Conservation (phyloP, 2,888 invertebrate genomes). For the Ornithoptera priamus region DNA sequence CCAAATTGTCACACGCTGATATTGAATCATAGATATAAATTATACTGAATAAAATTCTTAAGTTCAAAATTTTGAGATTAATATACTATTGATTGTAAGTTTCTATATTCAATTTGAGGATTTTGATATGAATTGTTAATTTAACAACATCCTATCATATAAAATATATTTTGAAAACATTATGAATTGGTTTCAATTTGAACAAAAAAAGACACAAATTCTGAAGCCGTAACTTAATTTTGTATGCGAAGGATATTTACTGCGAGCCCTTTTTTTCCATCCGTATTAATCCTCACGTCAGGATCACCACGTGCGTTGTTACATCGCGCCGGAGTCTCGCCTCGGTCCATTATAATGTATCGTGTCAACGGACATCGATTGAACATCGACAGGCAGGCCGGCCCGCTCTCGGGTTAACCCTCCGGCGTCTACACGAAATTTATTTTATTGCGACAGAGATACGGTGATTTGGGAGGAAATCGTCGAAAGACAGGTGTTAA, state of each 20-base stretch:
- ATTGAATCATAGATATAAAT: slow-evolving; percentile 3
- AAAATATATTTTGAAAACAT: slow-evolving; percentile 23
- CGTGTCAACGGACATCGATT: slow-evolving; percentile 79
- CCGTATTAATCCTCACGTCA: slow-evolving; percentile 78
- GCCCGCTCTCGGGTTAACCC: slow-evolving; percentile 64
- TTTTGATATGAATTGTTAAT: not conserved
- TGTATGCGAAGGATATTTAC: slow-evolving; percentile 65
- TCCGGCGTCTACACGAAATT: slow-evolving; percentile 77
- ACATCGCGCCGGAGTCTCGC: slow-evolving; percentile 71
- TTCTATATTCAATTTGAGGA: too few species aligned
- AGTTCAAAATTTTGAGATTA: too few species aligned
- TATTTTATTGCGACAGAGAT: slow-evolving; percentile 78
- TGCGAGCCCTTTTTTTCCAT: slow-evolving; percentile 64
- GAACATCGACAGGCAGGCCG: slow-evolving; percentile 72
- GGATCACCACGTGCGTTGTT: slow-evolving; percentile 78
- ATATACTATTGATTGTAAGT: too few species aligned
- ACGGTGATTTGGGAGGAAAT: slow-evolving; percentile 77
- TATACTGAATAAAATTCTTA: not conserved
- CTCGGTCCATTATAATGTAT: slow-evolving; percentile 76
- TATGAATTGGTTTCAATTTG: slow-evolving; percentile 25
- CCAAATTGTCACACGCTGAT: not conserved
- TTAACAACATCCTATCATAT: not conserved
- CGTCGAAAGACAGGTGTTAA: slow-evolving; percentile 78
- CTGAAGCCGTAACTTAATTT: slow-evolving; percentile 63
- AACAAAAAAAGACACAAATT: slow-evolving; percentile 9